phyloP scores from a whole-genome alignment of 2,888 invertebrate species.

The Eurytoma adleriae region DNA sequence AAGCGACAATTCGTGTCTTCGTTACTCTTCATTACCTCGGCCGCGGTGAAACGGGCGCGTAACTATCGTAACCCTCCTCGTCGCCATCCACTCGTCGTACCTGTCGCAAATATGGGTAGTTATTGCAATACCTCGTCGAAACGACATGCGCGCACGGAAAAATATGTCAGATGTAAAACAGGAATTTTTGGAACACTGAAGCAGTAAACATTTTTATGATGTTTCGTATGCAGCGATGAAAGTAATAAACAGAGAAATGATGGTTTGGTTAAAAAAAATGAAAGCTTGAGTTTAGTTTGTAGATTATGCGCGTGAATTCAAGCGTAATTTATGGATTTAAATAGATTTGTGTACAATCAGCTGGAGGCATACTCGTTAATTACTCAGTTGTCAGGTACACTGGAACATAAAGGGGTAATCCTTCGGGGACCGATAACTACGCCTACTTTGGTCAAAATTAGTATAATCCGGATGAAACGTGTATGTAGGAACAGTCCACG shows the following conservation, averaged over 20 bases:
- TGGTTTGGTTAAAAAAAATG: no score
- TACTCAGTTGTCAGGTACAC: conserved; percentile 24
- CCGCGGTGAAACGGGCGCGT: conserved; percentile 56
- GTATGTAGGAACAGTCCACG: neutral
- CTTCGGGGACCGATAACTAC: conserved; percentile 32
- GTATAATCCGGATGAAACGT: conserved; percentile 26
- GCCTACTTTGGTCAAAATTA: conserved; percentile 23
- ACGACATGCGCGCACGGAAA: neutral
- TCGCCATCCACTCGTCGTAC: conserved; percentile 52
- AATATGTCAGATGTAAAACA: neutral
- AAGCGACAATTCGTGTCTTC: conserved; percentile 45
- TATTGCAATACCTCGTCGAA: conserved; percentile 58
- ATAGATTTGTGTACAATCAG: neutral
- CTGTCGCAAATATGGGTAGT: conserved; percentile 63
- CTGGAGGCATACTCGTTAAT: conserved; percentile 23
- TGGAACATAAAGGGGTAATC: conserved; percentile 32
- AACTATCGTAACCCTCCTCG: conserved; percentile 53
- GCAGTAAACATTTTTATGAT: no score
- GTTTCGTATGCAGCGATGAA: no score
- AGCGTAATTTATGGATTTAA: neutral
- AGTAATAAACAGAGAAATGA: no score
- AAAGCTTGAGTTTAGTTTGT: no score
- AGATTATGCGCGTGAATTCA: no score
- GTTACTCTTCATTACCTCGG: conserved; percentile 30
- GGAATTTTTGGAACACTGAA: neutral